phyloP scores from a whole-genome alignment of 1,140 invertebrate species.

The Drosophila insularis region DNA sequence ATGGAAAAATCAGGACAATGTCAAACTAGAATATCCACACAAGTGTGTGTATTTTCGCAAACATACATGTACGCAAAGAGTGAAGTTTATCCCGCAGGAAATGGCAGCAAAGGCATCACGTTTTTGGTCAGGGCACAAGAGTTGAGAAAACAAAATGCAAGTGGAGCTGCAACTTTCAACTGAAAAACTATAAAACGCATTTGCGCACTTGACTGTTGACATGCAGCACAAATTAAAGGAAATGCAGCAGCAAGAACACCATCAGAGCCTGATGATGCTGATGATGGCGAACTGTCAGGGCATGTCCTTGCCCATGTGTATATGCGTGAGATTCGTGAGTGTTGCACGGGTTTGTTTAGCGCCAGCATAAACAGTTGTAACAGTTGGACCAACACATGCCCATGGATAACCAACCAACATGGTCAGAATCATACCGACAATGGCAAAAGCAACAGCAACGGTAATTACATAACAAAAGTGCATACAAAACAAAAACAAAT shows the following conservation, averaged over 20 bases:
- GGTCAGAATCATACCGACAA: background rate
- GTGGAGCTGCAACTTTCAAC: slow-evolving; percentile 11
- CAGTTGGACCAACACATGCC: slow-evolving; percentile 66
- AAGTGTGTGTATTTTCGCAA: too few relatives aligned
- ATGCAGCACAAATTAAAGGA: slow-evolving; percentile 65
- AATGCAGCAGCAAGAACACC: slow-evolving; percentile 42
- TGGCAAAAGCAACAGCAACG: slow-evolving; percentile 29
- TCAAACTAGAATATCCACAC: slow-evolving; percentile 9
- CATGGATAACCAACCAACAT: slow-evolving; percentile 7
- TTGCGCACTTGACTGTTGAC: slow-evolving; percentile 68
- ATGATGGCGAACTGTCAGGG: slow-evolving; percentile 40
- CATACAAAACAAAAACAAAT: slow-evolving; percentile 54
- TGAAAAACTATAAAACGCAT: slow-evolving; percentile 52
- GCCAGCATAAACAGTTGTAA: slow-evolving; percentile 76
- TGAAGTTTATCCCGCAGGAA: slow-evolving; percentile 37
- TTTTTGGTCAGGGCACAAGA: background rate
- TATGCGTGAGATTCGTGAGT: slow-evolving; percentile 33
- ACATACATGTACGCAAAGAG: background rate
- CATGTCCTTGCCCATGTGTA: slow-evolving; percentile 38
- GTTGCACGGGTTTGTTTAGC: slow-evolving; percentile 54
- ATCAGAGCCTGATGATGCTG: slow-evolving; percentile 26
- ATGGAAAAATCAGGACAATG: slow-evolving; percentile 4
- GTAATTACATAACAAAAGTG: slow-evolving; percentile 75
- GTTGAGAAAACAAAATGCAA: background rate
- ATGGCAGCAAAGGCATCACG: slow-evolving; percentile 13